phyloP scores from a whole-genome alignment of 2,113 vertebrate genomes.

The Butorides virescens region DNA sequence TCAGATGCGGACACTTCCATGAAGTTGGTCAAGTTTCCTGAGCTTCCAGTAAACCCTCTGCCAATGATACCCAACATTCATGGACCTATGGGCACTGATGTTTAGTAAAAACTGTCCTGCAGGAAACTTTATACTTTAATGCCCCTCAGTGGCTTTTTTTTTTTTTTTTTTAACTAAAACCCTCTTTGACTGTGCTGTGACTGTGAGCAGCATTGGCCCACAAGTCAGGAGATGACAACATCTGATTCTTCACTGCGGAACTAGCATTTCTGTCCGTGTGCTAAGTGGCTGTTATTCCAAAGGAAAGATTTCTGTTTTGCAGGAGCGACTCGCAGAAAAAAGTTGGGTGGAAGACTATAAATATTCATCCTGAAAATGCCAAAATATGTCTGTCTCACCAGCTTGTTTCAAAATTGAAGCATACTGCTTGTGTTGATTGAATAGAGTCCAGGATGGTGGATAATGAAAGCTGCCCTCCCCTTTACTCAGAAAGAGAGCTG shows the following conservation, averaged over 20 bases:
- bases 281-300: not conserved
- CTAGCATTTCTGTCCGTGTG: not conserved
- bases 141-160: not conserved
- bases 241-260: not conserved
- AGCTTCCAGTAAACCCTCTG: not conserved
- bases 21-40: not conserved
- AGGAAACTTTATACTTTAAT: not conserved
- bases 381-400: not conserved
- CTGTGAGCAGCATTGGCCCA: not conserved
- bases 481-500: not conserved
- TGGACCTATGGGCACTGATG: no score
- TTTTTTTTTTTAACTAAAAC: not conserved
- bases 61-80: no score
- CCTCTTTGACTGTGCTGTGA: not conserved
- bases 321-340: not conserved
- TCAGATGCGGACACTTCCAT: not conserved
- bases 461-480: not conserved
- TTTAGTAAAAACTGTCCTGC: not conserved
- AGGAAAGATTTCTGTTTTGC: not conserved
- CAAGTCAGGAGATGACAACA: not conserved
- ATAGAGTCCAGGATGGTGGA: not conserved
- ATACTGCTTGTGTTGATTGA: not conserved
- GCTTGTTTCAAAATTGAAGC: not conserved
- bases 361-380: slow-evolving; percentile 26
- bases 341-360: slow-evolving; percentile 17